Evolutionary conservation across 2,888 invertebrate species (phyloP).

Genomic region (Hanleya hanleyi): DNA sequence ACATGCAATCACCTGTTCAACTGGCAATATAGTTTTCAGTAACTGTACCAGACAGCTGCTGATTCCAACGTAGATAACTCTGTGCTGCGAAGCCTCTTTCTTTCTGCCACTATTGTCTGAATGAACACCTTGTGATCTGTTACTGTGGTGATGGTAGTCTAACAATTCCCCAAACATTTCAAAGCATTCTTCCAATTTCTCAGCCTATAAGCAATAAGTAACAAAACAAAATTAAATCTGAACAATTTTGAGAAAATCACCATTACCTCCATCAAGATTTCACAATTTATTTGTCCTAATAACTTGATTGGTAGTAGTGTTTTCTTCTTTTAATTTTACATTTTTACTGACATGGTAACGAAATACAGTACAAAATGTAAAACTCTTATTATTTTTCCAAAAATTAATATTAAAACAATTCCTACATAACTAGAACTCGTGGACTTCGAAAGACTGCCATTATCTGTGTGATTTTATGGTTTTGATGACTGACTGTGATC

Average conservation of each 20-base stretch:
- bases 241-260: background rate
- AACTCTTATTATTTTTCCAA: too few species aligned
- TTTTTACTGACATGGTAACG: too few species aligned
- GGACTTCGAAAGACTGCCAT: too few species aligned
- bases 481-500: too few species aligned
- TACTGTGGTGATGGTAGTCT: conserved; percentile 62
- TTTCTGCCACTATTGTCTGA: conserved; percentile 38
- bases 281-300: too few species aligned
- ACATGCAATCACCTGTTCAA: conserved; percentile 50
- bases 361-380: too few species aligned
- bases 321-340: too few species aligned
- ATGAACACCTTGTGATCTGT: conserved; percentile 28
- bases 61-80: conserved; percentile 61
- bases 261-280: too few species aligned
- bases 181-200: conserved; percentile 59
- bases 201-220: conserved; percentile 48
- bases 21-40: conserved; percentile 56
- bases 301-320: too few species aligned
- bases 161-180: conserved; percentile 58
- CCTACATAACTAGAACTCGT: too few species aligned
- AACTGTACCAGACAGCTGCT: conserved; percentile 50
- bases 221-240: background rate
- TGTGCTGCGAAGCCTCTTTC: conserved; percentile 53
- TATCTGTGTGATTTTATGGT: too few species aligned
- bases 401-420: too few species aligned